Evolutionary conservation across 2,888 invertebrate genomes (phyloP), one percentile per base, ranked within the genome.

Genomic region (Cantharis flavilabris): DNA sequence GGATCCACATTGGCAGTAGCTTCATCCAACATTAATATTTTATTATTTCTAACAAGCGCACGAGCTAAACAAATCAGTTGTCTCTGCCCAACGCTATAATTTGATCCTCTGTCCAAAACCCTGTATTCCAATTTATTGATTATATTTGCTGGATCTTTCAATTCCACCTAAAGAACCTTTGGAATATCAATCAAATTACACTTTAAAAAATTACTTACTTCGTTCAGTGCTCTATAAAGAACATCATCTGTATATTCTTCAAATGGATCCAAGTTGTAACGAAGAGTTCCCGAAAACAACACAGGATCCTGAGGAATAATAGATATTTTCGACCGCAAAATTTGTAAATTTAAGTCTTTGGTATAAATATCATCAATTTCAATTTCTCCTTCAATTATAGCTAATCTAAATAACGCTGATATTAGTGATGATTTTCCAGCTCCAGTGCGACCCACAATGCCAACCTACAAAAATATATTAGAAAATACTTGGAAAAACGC

Each of bases 1-100:
- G 95, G 95, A 89, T 98, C 97, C 9, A 97, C 96, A 86, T 97
- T 97, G 2, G 97, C 97, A 0, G 97, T 97, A n/a, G 97, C 97
- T 88, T 98, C 98, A 86, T 98, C 97, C 82, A 98, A 90, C 81
- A 97, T 94, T 0, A 98, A 90, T 81, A 98, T 94, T 81, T 92
- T 93, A 87, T 96, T 97, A 80, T 94, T 94, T 23, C 95, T 91
- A 18, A 98, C 89, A 83, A 98, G 94, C 62, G 97, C 97, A 72
- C 98, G 91, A 0, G 97, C 97, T 78, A 98, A 90, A 86, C 97
- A 98, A 69, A 98, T 93, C 71, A 98, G 89, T 86, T 98, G 98
- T 10, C 97, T 90, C 87, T 98, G 97, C 0, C 98, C 98, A 9
- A 97, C 94, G 75, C 97, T 97, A 87, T 96, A 96, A 88, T 96